Base-by-base conservation (phyloP, 2,113 vertebrate genomes). In the Strigops habroptila region DNA sequence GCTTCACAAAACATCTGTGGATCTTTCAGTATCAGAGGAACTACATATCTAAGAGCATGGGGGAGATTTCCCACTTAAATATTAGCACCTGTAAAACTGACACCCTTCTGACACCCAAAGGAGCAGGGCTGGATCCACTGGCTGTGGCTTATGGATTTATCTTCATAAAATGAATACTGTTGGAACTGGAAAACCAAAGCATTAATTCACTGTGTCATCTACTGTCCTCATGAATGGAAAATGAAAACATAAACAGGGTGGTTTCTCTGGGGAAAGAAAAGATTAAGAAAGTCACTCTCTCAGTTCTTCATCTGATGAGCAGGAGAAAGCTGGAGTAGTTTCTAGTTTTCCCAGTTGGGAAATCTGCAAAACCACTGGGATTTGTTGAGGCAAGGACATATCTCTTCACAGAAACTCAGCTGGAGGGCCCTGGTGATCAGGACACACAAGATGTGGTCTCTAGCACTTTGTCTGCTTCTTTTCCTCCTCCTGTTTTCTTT, bases 41-140 rank as follows among this genome's bases (percentile, higher is more conserved):
- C 39, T 62, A 43, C 1, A 1, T 49, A 51, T 0, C 0, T 27
- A 62, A 62, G 21, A 22, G 12, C 24, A 57, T 3, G 16, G 35
- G 19, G 33, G 13, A 81, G 9, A 60, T 55, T 60, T 75, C 39
- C 39, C 31, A 53, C 6, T 35, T 59, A 62, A 60, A 65, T 60
- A 60, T 43, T 27, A 60, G 13, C 14, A 44, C 5, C 46, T 67
- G 41, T 25, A 49, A 43, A 78, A 67, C 27, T 18, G 30, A 31
- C 31, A 39, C 30, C 19, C 7, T 51, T 6, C 28, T n/a, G 48
- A 44, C 41, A 31, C 4, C 27, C 31, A 48, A 55, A 65, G 39
- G 35, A 67, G 35, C 10, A 71, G 35, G 33, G 39, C 17, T 43
- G 48, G 55, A 14, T 41, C 30, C 1, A 0, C 31, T n/a, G 27